Evolutionary conservation across 2,888 invertebrate species (phyloP).

Genomic region (Eueremaeus valkanovi): DNA sequence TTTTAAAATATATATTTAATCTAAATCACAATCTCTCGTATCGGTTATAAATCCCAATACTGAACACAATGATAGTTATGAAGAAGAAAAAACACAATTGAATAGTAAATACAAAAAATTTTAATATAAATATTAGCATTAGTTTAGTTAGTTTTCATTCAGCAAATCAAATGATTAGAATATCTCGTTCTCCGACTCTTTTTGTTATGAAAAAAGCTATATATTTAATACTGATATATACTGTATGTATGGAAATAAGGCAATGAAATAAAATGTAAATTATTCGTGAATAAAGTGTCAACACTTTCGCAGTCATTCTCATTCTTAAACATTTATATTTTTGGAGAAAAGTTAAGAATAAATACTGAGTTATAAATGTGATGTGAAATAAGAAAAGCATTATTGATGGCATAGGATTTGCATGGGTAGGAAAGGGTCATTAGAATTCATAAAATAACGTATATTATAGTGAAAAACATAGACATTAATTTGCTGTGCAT

Average conservation of each 20-base stretch:
- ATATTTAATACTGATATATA: no score
- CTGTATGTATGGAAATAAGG: neutral
- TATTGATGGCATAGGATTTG: constrained; percentile 30
- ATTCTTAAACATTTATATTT: neutral
- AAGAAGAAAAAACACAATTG: constrained; percentile 4
- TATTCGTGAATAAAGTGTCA: constrained; percentile 9
- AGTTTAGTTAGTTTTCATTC: constrained; percentile 6
- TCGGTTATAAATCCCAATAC: constrained; percentile 20
- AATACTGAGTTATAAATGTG: constrained; percentile 1
- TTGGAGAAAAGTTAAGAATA: neutral
- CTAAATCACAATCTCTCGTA: constrained; percentile 31
- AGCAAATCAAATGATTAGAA: neutral
- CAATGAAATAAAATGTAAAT: constrained; percentile 35
- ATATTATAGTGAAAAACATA: constrained; percentile 5
- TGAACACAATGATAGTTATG: neutral
- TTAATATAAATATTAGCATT: constrained; percentile 25
- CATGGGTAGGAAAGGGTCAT: neutral
- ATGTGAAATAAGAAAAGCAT: constrained; percentile 20
- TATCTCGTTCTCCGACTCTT: neutral
- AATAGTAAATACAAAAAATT: neutral
- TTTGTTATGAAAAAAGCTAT: no score
- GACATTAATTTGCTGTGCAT: constrained; percentile 30
- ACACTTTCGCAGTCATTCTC: neutral
- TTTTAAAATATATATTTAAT: constrained; percentile 28
- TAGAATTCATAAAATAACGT: constrained; percentile 9